Conservation (phyloP, 2,113 vertebrate species). For the Gymnogyps californianus region DNA sequence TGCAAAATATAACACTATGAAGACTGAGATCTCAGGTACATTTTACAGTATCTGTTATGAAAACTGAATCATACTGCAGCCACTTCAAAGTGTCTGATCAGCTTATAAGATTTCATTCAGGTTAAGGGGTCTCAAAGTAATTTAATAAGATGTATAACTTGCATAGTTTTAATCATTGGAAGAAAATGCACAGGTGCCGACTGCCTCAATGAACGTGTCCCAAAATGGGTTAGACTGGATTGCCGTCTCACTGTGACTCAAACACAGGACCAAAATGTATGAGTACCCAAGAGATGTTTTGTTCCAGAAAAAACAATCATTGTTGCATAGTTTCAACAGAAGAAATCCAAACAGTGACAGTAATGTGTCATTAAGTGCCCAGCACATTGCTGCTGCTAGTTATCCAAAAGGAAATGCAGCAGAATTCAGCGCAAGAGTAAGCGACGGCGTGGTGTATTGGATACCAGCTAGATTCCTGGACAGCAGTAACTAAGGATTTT, state of each 20-base stretch:
- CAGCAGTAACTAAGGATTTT: neutral
- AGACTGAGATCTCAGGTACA: neutral
- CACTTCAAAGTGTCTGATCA: neutral
- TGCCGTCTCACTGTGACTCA: neutral
- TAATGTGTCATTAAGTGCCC: neutral
- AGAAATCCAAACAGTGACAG: neutral
- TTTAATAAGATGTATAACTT: neutral
- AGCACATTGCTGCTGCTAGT: neutral
- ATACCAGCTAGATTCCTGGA: neutral
- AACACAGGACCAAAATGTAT: accelerated
- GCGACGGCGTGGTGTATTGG: accelerated
- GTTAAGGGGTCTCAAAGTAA: neutral
- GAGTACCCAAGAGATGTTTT: neutral
- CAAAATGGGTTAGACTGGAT: neutral
- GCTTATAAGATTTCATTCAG: neutral
- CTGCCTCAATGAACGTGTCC: neutral
- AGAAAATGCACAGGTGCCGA: neutral
- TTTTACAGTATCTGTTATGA: neutral
- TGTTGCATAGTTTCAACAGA: neutral
- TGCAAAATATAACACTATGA: neutral
- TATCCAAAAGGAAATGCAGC: neutral
- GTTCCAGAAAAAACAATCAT: neutral
- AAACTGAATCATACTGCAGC: neutral
- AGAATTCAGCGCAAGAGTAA: neutral
- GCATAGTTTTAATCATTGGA: neutral